Evolutionary conservation across 2,888 invertebrate genomes (phyloP), one percentile per base, ranked within the genome.

Genomic region (Drymonia ruficornis): DNA sequence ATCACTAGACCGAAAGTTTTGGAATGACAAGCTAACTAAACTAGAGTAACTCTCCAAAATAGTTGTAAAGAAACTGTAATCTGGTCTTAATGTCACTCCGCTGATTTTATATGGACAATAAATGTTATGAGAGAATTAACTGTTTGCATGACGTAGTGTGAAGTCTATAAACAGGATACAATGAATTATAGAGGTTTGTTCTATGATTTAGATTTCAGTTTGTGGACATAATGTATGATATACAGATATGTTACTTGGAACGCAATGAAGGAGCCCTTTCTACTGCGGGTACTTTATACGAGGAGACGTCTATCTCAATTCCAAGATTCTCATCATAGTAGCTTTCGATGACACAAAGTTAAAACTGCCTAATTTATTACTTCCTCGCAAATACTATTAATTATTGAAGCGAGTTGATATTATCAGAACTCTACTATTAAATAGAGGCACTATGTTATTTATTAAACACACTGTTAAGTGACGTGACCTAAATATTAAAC

Each of bases 401-500:
- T 23, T 23, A 23, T n/a, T n/a, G n/a, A n/a, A n/a, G n/a, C n/a
- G n/a, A n/a, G n/a, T n/a, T n/a, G n/a, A n/a, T n/a, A n/a, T n/a
- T n/a, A n/a, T n/a, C n/a, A n/a, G n/a, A n/a, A n/a, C n/a, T n/a
- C n/a, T n/a, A n/a, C n/a, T n/a, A n/a, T n/a, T n/a, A n/a, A n/a
- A n/a, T n/a, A n/a, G n/a, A n/a, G n/a, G n/a, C 4, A 13, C 36
- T n/a, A 13, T 36, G 8, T 45, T 45, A 28, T 19, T 45, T 45
- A 28, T 19, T 43, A 43, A 43, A 43, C 43, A 18, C 43, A 19
- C 43, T 13, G 19, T 43, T 19, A 19, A 19, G 43, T 19, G 18
- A 43, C 19, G 5, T 19, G 43, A 43, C 43, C 43, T 19, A 43
- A 19, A 43, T 43, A 19, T 19, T 28, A 28, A 28, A 45, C 45